Conservation (phyloP, 92 coral and sea anemone genomes). For the Scolanthus callimorphus region DNA sequence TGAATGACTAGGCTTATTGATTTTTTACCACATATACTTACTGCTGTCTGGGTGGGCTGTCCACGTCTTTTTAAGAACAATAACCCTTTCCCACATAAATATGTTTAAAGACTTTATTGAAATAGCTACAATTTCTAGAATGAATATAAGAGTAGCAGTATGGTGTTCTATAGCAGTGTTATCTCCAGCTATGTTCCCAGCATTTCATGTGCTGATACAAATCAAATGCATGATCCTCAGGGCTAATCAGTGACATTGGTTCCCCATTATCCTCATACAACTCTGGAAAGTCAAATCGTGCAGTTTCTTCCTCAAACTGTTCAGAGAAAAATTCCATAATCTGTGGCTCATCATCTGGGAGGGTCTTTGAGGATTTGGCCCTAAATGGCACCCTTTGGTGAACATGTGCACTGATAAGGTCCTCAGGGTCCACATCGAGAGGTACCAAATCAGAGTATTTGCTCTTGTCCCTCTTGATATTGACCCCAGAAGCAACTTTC, state of each 20-base stretch:
- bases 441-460: conserved; percentile 78
- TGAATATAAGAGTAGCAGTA: too few species aligned
- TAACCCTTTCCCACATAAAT: too few species aligned
- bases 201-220: conserved; percentile 76
- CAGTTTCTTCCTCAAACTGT: conserved; percentile 73
- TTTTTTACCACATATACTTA: too few species aligned
- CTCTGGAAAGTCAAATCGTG: conserved; percentile 59
- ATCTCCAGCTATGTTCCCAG: conserved; percentile 68
- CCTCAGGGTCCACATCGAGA: conserved; percentile 68
- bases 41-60: too few species aligned
- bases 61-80: too few species aligned
- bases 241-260: too few species aligned
- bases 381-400: conserved; percentile 48
- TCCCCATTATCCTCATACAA: conserved; percentile 31
- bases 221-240: conserved; percentile 68
- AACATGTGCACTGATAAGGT: conserved; percentile 48
- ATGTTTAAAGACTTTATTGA: too few species aligned
- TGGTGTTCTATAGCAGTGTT: too few species aligned
- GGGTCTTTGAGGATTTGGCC: conserved; percentile 35
- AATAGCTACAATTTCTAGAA: too few species aligned
- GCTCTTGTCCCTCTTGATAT: conserved; percentile 66
- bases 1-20: too few species aligned
- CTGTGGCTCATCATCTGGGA: conserved; percentile 67
- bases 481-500: conserved; percentile 79
- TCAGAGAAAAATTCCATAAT: conserved; percentile 86